Evolutionary conservation across 2,888 invertebrate genomes (phyloP), one percentile per base, ranked within the genome.

Genomic region (Trilocha varians): DNA sequence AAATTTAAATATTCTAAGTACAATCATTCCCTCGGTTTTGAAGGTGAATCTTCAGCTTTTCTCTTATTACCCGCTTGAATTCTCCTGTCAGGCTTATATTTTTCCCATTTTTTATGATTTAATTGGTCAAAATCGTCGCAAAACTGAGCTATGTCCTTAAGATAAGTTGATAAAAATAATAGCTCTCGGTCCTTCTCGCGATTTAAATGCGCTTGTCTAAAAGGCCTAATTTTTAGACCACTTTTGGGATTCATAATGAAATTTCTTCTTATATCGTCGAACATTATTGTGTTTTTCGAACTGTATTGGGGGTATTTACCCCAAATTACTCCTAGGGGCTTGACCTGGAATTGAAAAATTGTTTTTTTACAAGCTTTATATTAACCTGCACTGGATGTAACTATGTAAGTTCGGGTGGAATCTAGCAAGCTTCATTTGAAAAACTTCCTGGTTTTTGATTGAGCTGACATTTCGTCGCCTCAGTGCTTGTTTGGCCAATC

Each of bases 211-310:
- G 98, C 98, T 63, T 97, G 93, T 4, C 93, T 88, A 70, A 97
- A 98, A 0, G 98, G 93, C 62, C 93, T 88, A 58, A 98, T 98
- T 74, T 93, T 92, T 0, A 98, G 83, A 0, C 98, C 98, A 45
- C 93, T 95, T 58, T 94, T 94, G 0, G 98, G 98, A 74, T 99
- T 99, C 98, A 99, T 98, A 33, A 98, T 89, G 64, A 99, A 99
- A 77, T 99, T 99, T 55, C 97, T 87, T 41, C 97, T 87, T 33
- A 98, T 93, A 62, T 99, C 98, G 66, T 99, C 98, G 60, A 99
- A 95, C 98, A 99, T 99, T 49, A 99, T 97, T 0, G 98, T 98
- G 71, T 99, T 99, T 65, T 93, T 93, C 0, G 93, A 85, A 38
- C 89, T 92, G 77, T 95, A 98, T 65, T 97, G 95, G 1, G 92